Percentiles rank a stretch among this genome's conserved stretches.
These are phyloP conservation scores for Scaptomyza montana DNA, from an alignment of 1,140 invertebrate species.

Conservation along the genomic window DNA sequence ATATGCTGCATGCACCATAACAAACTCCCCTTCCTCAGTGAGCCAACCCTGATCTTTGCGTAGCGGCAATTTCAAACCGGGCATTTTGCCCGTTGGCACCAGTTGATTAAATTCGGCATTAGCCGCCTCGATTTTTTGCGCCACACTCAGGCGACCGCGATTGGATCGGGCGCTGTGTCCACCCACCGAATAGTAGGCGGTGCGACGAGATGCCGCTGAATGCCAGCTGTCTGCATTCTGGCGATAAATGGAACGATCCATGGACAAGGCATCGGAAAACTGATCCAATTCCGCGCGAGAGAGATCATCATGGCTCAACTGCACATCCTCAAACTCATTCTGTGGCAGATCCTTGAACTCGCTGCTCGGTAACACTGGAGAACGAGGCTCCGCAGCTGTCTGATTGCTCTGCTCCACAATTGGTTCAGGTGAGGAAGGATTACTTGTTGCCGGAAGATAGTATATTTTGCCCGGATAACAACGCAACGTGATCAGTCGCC, in stretches of 20 bases:
- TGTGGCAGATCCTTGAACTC: slow-evolving; percentile 63
- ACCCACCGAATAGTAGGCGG: slow-evolving; percentile 89
- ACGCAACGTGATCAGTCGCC: slow-evolving; percentile 89
- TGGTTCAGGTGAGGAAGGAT: neutral
- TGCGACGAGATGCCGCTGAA: slow-evolving; percentile 89
- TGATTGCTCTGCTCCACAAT: too few species aligned
- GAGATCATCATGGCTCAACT: slow-evolving; percentile 16
- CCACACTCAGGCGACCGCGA: slow-evolving; percentile 64
- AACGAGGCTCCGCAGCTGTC: neutral
- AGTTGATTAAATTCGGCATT: slow-evolving; percentile 86
- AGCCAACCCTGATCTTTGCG: slow-evolving; percentile 86
- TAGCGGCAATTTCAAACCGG: slow-evolving; percentile 86
- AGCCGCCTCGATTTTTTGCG: slow-evolving; percentile 59
- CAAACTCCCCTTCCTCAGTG: slow-evolving; percentile 92
- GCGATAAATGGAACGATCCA: slow-evolving; percentile 78
- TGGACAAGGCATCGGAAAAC: slow-evolving; percentile 58
- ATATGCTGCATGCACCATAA: slow-evolving; percentile 94
- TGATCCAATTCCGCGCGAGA: slow-evolving; percentile 31
- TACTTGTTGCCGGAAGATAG: slow-evolving; percentile 85
- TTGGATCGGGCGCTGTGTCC: slow-evolving; percentile 84
- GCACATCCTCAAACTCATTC: neutral
- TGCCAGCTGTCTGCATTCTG: slow-evolving; percentile 91
- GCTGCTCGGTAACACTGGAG: neutral
- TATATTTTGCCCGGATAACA: slow-evolving; percentile 89
- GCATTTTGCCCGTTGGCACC: slow-evolving; percentile 89